A percentile compares a stretch with the other conserved stretches of the same genome.
Evolutionary conservation across 1,140 invertebrate species (phyloP).

Genomic region (Adelges cooleyi): DNA sequence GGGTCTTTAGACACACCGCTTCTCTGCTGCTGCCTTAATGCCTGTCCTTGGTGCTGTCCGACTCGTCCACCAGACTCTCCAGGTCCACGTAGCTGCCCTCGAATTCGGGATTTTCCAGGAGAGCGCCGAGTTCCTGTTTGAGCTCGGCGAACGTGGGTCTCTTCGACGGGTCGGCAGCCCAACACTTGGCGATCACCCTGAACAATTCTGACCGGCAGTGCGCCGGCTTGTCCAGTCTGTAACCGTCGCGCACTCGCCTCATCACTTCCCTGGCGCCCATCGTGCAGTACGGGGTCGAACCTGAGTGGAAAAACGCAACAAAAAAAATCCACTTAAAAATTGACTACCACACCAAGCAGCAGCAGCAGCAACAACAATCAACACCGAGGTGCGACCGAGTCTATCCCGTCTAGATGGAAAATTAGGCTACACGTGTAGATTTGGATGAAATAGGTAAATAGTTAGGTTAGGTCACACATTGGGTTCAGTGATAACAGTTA

Average conservation of each 20-base stretch:
- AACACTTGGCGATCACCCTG: constrained; percentile 60
- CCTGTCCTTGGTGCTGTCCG: constrained; percentile 21
- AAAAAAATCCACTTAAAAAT: not conserved
- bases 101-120: constrained; percentile 56
- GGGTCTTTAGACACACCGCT: too few relatives aligned
- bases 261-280: constrained; percentile 68
- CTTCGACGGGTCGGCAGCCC: constrained; percentile 60
- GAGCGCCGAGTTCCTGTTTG: constrained; percentile 53
- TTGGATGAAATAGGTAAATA: not conserved
- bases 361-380: too few relatives aligned
- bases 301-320: constrained; percentile 42
- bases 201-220: constrained; percentile 65
- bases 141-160: constrained; percentile 58
- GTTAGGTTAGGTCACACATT: not conserved
- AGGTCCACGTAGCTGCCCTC: constrained; percentile 63
- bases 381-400: not conserved
- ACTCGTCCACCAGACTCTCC: constrained; percentile 52
- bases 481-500: not conserved
- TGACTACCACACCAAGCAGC: too few relatives aligned
- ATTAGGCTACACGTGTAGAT: not conserved
- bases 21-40: too few relatives aligned
- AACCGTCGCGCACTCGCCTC: constrained; percentile 58
- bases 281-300: constrained; percentile 68
- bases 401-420: not conserved
- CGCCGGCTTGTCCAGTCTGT: constrained; percentile 58